phyloP scores from a whole-genome alignment of 2,888 invertebrate genomes.

The Atrina japonica region DNA sequence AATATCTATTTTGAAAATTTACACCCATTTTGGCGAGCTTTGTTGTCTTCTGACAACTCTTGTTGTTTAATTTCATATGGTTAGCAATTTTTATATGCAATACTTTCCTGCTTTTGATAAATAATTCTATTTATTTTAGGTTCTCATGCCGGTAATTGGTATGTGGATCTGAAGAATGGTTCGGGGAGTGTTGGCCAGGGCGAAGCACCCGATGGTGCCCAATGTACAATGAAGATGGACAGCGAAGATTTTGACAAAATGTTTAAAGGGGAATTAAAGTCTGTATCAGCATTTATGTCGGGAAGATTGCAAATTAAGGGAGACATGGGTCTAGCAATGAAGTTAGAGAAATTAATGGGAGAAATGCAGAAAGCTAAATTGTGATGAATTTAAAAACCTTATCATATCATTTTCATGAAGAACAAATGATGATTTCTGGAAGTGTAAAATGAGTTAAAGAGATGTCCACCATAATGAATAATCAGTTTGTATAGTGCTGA shows the following conservation, averaged over 20 bases:
- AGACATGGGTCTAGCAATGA: conserved; percentile 96
- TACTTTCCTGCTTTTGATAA: too few species aligned
- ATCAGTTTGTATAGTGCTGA: too few species aligned
- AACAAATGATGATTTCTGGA: too few species aligned
- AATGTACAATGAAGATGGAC: conserved; percentile 93
- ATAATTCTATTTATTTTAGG: too few species aligned
- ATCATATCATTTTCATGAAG: too few species aligned
- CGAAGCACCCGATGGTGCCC: conserved; percentile 85
- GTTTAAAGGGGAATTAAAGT: conserved; percentile 90
- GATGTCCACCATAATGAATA: too few species aligned
- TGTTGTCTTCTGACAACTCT: too few species aligned
- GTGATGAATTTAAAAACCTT: conserved; percentile 20
- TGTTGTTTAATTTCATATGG: too few species aligned
- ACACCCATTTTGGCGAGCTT: too few species aligned
- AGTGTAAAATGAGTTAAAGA: too few species aligned
- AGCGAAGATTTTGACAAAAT: conserved; percentile 82
- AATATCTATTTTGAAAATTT: too few species aligned
- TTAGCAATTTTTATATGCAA: too few species aligned
- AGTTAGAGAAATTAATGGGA: conserved; percentile 86
- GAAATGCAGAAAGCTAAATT: conserved; percentile 59
- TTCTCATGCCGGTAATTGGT: conserved; percentile 88
- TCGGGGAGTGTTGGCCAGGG: conserved; percentile 90
- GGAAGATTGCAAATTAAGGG: conserved; percentile 97
- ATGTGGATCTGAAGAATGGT: conserved; percentile 93
- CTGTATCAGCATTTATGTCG: conserved; percentile 96